These are phyloP conservation scores for Columba livia DNA, from an alignment of 2,113 vertebrate genomes.

Conservation along the genomic window DNA sequence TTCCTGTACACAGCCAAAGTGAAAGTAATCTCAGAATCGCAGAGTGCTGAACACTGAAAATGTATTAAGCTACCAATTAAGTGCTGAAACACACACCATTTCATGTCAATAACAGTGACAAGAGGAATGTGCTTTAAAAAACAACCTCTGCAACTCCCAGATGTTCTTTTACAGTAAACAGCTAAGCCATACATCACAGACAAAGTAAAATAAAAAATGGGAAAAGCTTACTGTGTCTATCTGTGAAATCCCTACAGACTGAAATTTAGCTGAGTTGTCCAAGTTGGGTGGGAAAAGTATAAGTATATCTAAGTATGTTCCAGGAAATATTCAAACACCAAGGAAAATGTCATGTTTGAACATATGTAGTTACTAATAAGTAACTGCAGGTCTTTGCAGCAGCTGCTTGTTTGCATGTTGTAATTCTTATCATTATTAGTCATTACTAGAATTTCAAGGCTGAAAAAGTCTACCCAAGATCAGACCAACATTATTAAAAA, in stretches of 20 bases:
- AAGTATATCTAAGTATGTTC: not conserved
- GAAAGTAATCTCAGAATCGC: not conserved
- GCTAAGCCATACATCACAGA: not conserved
- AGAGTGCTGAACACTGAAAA: conserved; percentile 1
- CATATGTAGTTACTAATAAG: not conserved
- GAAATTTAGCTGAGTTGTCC: not conserved
- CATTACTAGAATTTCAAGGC: not conserved
- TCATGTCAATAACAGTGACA: not conserved
- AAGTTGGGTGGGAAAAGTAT: rapidly evolving
- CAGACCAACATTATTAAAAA: not conserved
- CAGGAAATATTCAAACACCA: not conserved
- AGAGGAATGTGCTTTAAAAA: not conserved
- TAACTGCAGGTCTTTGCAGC: not conserved
- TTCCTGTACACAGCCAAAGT: not conserved
- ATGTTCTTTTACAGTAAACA: not conserved
- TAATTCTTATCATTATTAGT: not conserved
- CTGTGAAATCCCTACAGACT: not conserved
- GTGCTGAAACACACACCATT: not conserved
- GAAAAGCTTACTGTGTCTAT: not conserved
- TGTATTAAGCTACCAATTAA: not conserved
- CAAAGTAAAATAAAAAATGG: not conserved
- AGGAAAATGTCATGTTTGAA: not conserved
- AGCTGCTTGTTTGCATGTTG: not conserved
- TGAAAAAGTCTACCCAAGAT: not conserved
- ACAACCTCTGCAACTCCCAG: not conserved